Percentiles rank a stretch among this genome's conserved stretches.
phyloP scores from a whole-genome alignment of 2,888 invertebrate genomes.

The Philereme transversata region DNA sequence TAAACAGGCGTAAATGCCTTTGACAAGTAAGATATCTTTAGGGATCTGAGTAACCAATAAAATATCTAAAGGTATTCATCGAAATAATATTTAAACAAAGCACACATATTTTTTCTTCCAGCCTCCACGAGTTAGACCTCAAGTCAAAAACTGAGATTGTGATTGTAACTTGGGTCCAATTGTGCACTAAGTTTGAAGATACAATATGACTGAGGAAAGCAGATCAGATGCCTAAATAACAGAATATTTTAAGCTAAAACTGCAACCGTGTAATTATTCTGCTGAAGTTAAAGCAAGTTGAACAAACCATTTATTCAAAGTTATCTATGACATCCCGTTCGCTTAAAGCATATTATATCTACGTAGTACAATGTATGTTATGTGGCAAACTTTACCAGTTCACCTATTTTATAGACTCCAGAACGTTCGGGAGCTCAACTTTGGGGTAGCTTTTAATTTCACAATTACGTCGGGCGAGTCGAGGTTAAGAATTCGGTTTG shows the following conservation, averaged over 20 bases:
- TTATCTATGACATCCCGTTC: conserved; percentile 20
- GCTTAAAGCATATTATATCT: conserved; percentile 4
- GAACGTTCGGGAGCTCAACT: conserved; percentile 42
- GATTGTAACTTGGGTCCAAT: too few species aligned
- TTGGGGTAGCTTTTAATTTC: conserved; percentile 56
- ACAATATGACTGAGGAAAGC: too few species aligned
- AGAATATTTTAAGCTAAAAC: not conserved
- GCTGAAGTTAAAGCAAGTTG: not conserved
- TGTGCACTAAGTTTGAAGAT: too few species aligned
- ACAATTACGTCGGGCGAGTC: conserved; percentile 52
- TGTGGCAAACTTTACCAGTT: conserved; percentile 20
- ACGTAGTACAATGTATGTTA: not conserved
- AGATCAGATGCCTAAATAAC: too few species aligned
- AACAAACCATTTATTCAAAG: conserved; percentile 18
- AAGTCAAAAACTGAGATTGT: too few species aligned
- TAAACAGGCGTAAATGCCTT: too few species aligned
- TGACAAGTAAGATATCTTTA: too few species aligned
- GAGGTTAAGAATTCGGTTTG: conserved; percentile 54
- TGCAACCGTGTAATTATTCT: not conserved
- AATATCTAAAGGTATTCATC: too few species aligned
- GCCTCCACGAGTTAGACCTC: too few species aligned
- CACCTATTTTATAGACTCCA: conserved; percentile 22
- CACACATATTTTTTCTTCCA: too few species aligned
- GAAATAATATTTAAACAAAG: too few species aligned
- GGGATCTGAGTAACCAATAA: too few species aligned